Conservation (phyloP, 2,888 invertebrate genomes). For the Pandemis corylana region DNA sequence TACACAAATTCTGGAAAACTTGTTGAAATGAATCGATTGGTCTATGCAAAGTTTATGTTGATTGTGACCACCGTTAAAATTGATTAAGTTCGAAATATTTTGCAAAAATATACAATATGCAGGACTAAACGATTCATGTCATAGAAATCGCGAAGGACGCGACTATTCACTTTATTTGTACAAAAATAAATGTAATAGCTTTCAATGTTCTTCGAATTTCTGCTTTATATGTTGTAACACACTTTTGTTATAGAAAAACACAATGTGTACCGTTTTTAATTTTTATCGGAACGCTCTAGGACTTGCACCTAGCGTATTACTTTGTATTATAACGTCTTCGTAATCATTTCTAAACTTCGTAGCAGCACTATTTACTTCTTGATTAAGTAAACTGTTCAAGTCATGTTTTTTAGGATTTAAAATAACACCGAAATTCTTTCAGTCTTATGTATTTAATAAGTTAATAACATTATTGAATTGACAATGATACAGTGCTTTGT, state of each 20-base stretch:
- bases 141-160: conserved; percentile 49
- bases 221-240: conserved; percentile 65
- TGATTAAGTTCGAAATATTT: too few relatives aligned
- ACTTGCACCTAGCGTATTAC: conserved; percentile 25
- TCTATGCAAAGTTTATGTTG: neutral
- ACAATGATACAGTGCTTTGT: conserved; percentile 45
- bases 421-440: conserved; percentile 5
- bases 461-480: conserved; percentile 54
- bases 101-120: neutral
- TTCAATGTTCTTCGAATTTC: conserved; percentile 46
- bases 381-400: conserved; percentile 22
- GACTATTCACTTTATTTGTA: conserved; percentile 44
- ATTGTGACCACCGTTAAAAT: neutral
- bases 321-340: conserved; percentile 20
- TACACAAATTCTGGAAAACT: conserved; percentile 50
- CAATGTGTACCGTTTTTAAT: conserved; percentile 36
- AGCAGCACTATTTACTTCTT: conserved; percentile 36
- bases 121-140: conserved; percentile 31
- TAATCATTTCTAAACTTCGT: conserved; percentile 14
- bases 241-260: conserved; percentile 39
- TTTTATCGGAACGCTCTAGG: conserved; percentile 24
- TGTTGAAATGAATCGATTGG: conserved; percentile 25
- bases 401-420: conserved; percentile 6
- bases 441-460: conserved; percentile 50
- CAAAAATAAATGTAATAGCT: conserved; percentile 50